Percentiles rank a stretch among this genome's conserved stretches.
Conservation (phyloP, 2,113 vertebrate species). For the Penelope pileata region DNA sequence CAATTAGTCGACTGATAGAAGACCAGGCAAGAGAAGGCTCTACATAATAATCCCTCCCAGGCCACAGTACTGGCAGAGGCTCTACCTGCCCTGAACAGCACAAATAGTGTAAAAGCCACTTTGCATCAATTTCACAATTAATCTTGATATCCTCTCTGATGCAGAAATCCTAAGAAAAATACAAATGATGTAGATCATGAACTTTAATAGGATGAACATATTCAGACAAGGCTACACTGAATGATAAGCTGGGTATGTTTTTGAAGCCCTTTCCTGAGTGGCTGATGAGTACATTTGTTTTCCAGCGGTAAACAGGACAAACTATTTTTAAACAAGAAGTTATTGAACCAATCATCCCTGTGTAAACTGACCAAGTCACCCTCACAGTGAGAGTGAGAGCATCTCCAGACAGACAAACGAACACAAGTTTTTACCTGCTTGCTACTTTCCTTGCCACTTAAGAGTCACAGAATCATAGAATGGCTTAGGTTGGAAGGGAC, state of each 20-base stretch:
- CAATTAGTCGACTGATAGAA: no score
- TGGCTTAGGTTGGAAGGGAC: no score
- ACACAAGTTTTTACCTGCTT: not conserved
- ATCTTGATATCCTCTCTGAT: not conserved
- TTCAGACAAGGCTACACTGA: not conserved
- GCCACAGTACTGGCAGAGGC: no score
- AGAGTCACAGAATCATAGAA: no score
- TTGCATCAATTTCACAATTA: not conserved
- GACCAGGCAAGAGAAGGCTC: not conserved
- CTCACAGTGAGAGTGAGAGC: not conserved
- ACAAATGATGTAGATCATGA: conserved; percentile 36
- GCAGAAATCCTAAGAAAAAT: conserved; percentile 39
- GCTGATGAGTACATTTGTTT: not conserved
- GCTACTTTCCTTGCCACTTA: no score
- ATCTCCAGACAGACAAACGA: not conserved
- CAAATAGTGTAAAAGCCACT: not conserved
- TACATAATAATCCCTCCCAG: not conserved
- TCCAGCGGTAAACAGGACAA: not conserved
- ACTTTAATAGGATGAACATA: conserved; percentile 44
- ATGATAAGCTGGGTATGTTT: not conserved
- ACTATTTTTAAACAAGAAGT: not conserved
- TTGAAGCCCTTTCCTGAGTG: not conserved
- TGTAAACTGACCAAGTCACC: not conserved
- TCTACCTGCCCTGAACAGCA: not conserved
- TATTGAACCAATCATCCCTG: not conserved